Evolutionary conservation across 2,888 invertebrate species (phyloP).

Genomic region (Xiphydria camelus): DNA sequence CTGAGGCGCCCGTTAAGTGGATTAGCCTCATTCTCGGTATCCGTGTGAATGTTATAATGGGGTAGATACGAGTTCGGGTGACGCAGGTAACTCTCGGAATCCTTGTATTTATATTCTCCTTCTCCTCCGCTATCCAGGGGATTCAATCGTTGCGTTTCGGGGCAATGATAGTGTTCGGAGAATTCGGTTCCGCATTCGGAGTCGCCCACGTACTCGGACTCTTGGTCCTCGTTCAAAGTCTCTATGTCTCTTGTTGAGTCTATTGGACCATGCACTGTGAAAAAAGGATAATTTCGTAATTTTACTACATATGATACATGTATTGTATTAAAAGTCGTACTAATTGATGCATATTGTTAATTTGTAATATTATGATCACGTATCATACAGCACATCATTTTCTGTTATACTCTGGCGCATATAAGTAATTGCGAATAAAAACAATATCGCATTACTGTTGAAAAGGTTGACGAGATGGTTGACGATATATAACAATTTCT

Average conservation of each 20-base stretch:
- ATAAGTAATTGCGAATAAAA: no score
- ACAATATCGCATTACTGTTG: no score
- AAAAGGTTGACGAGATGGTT: no score
- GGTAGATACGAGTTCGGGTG: conserved; percentile 86
- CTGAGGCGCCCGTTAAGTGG: conserved; percentile 52
- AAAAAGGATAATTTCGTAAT: no score
- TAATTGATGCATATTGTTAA: no score
- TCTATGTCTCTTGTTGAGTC: conserved; percentile 69
- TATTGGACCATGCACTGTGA: conserved; percentile 60
- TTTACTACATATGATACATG: no score
- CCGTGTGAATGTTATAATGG: conserved; percentile 69
- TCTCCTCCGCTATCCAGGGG: conserved; percentile 69
- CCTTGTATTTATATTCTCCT: conserved; percentile 60
- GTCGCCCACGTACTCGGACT: conserved; percentile 71
- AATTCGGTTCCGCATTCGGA: conserved; percentile 68
- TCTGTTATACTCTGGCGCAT: no score
- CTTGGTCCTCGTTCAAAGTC: conserved; percentile 70
- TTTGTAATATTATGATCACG: no score
- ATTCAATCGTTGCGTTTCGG: conserved; percentile 63
- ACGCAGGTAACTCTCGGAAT: conserved; percentile 72
- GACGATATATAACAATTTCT: no score
- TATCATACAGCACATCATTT: no score
- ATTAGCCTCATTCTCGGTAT: conserved; percentile 64
- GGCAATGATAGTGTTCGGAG: conserved; percentile 62
- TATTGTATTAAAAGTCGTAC: no score